Evolutionary conservation across 2,113 vertebrate species (phyloP).

Genomic region (Pachypanchax playfairii): DNA sequence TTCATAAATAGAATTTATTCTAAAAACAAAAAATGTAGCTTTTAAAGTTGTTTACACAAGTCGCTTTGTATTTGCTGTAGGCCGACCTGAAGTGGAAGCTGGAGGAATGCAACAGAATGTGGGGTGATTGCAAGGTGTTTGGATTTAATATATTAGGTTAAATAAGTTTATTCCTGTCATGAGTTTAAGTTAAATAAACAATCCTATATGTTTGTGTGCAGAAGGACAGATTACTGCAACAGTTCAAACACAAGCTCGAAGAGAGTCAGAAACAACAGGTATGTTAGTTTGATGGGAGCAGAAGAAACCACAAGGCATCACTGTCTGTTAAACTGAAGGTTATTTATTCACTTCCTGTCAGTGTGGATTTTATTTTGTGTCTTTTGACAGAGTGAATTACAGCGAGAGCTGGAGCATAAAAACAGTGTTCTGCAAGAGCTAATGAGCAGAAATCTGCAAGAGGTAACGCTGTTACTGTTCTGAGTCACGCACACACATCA

Average conservation of each 20-base stretch:
- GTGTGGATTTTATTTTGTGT: too few relatives aligned
- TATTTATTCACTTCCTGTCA: accelerated
- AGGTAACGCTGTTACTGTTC: constrained; percentile 73
- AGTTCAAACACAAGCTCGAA: constrained; percentile 89
- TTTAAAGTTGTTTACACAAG: too few relatives aligned
- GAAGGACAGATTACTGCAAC: constrained; percentile 92
- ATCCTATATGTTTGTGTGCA: constrained; percentile 57
- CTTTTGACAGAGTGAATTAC: constrained; percentile 81
- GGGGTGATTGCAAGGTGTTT: constrained; percentile 88
- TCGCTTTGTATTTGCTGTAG: too few relatives aligned
- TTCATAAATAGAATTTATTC: too few relatives aligned
- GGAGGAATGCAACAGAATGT: constrained; percentile 88
- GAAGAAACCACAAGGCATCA: too few relatives aligned
- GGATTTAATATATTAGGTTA: not conserved
- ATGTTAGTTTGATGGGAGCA: not conserved
- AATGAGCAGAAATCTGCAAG: constrained; percentile 83
- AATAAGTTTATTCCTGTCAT: not conserved
- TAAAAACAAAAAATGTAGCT: too few relatives aligned
- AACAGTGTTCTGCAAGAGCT: constrained; percentile 84
- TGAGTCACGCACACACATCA: not conserved
- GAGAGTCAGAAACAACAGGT: constrained; percentile 91
- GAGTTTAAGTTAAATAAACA: not conserved
- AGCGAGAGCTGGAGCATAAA: constrained; percentile 87
- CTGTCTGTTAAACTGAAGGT: too few relatives aligned
- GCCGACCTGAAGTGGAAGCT: constrained; percentile 91